phyloP scores from a whole-genome alignment of 2,888 invertebrate species.

The Caenorhabditis panamensis region DNA sequence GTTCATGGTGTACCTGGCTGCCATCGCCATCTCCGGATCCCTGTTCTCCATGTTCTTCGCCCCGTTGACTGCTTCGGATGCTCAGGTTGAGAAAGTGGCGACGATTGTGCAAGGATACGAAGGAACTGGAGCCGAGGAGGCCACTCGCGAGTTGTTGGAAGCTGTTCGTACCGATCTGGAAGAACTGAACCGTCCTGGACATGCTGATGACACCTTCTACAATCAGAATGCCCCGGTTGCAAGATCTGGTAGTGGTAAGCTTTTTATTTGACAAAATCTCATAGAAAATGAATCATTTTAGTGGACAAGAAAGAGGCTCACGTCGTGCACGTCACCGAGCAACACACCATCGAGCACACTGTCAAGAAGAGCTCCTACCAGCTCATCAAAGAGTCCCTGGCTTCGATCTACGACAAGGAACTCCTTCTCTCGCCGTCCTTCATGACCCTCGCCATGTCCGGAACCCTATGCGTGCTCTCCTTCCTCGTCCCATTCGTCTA shows the following conservation, averaged over 20 bases:
- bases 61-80: conserved; percentile 71
- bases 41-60: conserved; percentile 92
- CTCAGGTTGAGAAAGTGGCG: conserved; percentile 75
- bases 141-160: conserved; percentile 69
- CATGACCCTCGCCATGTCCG: conserved; percentile 90
- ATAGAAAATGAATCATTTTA: no score
- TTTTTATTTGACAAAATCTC: not conserved
- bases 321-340: conserved; percentile 43
- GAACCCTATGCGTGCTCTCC: conserved; percentile 94
- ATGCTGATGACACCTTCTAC: conserved; percentile 91
- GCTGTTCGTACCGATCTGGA: conserved; percentile 72
- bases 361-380: conserved; percentile 26
- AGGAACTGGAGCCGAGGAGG: conserved; percentile 5
- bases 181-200: conserved; percentile 85
- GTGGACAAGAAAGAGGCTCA: conserved; percentile 38
- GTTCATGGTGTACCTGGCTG: conserved; percentile 90
- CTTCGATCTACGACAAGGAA: conserved; percentile 85
- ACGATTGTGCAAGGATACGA: conserved; percentile 64
- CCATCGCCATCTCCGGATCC: conserved; percentile 90
- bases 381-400: conserved; percentile 53
- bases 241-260: conserved; percentile 39
- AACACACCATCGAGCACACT: conserved; percentile 35
- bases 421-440: conserved; percentile 91
- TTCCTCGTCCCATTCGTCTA: conserved; percentile 95
- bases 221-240: conserved; percentile 87